These are phyloP conservation scores for Trachurus trachurus DNA, from an alignment of 2,797 vertebrate genomes.

Conservation along the genomic window DNA sequence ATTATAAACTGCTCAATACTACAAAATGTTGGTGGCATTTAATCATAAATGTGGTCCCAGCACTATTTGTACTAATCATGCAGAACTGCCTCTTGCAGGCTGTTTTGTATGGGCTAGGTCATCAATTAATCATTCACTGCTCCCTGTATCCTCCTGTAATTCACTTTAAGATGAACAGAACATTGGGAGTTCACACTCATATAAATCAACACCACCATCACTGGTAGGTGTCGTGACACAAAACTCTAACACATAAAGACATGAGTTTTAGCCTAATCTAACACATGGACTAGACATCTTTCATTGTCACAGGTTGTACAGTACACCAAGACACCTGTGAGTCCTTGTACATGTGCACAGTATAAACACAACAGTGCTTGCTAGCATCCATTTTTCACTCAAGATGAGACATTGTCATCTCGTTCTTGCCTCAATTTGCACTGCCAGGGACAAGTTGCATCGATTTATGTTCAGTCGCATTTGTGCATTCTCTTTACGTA, in stretches of 20 bases:
- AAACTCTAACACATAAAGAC: constrained; percentile 18
- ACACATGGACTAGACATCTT: not conserved
- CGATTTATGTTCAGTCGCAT: not conserved
- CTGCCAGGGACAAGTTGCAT: not conserved
- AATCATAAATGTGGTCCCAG: not conserved
- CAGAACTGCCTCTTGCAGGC: not conserved
- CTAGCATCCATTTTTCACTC: not conserved
- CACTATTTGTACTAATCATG: not conserved
- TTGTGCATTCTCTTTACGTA: not conserved
- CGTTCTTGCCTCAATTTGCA: not conserved
- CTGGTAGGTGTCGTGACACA: no score
- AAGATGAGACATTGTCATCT: not conserved
- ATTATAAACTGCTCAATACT: no score
- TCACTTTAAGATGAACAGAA: no score
- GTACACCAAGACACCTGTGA: not conserved
- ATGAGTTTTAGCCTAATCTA: not conserved
- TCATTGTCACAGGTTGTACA: not conserved
- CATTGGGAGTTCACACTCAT: no score
- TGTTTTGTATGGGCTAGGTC: not conserved
- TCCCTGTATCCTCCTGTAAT: no score
- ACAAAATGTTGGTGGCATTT: not conserved
- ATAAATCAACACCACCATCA: no score
- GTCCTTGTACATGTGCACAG: not conserved
- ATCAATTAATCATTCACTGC: not conserved
- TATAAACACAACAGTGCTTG: not conserved